Percentiles rank a stretch among this genome's conserved stretches.
Evolutionary conservation across 1,140 invertebrate genomes (phyloP).

Genomic region (Cyphomyrmex costatus): DNA sequence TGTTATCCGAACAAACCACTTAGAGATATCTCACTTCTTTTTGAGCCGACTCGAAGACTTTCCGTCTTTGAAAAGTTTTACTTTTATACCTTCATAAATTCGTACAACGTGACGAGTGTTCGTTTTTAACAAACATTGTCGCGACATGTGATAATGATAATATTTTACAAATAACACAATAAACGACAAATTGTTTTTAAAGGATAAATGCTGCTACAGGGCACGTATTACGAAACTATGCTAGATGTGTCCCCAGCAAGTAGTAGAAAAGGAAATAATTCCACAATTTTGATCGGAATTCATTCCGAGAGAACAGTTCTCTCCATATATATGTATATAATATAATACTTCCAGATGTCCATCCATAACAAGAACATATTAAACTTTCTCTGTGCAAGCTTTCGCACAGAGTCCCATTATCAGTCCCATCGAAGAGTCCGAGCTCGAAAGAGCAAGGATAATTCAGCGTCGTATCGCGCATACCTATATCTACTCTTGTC

Average conservation of each 20-base stretch:
- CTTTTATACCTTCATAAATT: neutral
- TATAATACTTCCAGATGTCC: no score
- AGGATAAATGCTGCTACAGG: neutral
- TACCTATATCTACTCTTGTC: conserved; percentile 6
- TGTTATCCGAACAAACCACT: conserved; percentile 45
- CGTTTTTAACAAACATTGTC: neutral
- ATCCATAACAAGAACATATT: neutral
- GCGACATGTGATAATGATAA: neutral
- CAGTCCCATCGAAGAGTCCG: conserved; percentile 44
- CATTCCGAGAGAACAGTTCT: no score
- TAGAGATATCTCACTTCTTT: conserved; percentile 22
- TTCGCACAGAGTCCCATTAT: conserved; percentile 19
- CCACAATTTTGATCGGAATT: no score
- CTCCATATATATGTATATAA: no score
- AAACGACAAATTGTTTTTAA: neutral
- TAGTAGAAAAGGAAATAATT: no score
- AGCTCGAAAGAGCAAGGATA: conserved; percentile 41
- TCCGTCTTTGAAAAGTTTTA: neutral
- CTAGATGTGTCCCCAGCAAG: no score
- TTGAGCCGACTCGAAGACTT: conserved; percentile 5
- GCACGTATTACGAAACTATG: no score
- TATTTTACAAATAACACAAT: neutral
- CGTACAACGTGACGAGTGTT: neutral
- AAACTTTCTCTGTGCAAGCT: conserved; percentile 43
- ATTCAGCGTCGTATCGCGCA: conserved; percentile 40